Evolutionary conservation across 2,888 invertebrate genomes (phyloP), one percentile per base, ranked within the genome.

Genomic region (Drosophila kanekoi): DNA sequence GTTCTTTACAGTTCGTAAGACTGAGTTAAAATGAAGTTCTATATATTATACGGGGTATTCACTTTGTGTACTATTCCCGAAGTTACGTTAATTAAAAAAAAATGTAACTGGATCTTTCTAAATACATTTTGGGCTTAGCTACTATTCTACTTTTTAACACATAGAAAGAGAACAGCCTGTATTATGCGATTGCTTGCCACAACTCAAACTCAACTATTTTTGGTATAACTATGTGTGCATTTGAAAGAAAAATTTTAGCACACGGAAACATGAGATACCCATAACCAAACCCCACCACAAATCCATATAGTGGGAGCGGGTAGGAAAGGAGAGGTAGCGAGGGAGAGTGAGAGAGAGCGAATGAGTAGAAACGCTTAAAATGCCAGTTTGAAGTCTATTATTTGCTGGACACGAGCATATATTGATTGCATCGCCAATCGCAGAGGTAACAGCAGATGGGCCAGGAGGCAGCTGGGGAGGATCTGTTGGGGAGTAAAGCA

Each of bases 321-420:
- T n/a, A 48, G 35, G 32, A 18, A 40, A 28, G 9, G 23, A 40
- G 28, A 45, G 28, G 49, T 10, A n/a, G 18, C 20, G 32, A 48
- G 38, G 43, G 33, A 48, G 43, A 52, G 32, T 28, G 33, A 47
- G 43, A 35, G 20, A 28, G 44, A 51, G 44, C 23, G n/a, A 54
- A 51, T 53, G 60, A 63, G 70, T 48, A 23, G 67, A 72, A 77
- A 72, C 72, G 74, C 77, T 88, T 83, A 80, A 89, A 88, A 86
- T 77, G 87, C 87, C 81, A 89, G 90, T 81, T 79, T 83, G 80
- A 81, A 80, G 90, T 80, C 90, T 90, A 89, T 91, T 91, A 90
- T 91, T 91, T 91, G 91, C 83, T 89, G 85, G 91, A 90, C 91
- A 91, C 90, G 89, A 91, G 90, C 82, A 90, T 69, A 87, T 90